These are phyloP conservation scores for Rhagoletis zephyria DNA, from an alignment of 1,140 invertebrate genomes.

Conservation along the genomic window DNA sequence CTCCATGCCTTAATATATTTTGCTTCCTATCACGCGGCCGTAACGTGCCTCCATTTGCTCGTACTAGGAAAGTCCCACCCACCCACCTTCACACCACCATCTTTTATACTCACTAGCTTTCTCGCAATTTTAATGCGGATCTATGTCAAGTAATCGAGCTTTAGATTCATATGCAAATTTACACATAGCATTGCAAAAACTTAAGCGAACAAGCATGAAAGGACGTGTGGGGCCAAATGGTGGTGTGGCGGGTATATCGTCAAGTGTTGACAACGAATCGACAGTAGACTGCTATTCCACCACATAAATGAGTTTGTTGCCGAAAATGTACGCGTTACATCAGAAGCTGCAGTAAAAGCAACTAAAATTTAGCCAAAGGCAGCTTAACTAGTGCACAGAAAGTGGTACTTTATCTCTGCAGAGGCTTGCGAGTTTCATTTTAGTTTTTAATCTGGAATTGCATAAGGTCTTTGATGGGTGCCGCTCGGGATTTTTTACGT, in stretches of 20 bases:
- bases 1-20: too few species aligned
- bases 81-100: neutral
- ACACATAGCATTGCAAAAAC: constrained; percentile 43
- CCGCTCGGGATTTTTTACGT: too few species aligned
- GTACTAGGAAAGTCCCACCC: constrained; percentile 1
- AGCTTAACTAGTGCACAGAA: neutral
- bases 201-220: neutral
- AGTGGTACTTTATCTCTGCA: neutral
- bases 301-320: neutral
- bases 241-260: neutral
- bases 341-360: neutral
- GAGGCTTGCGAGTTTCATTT: neutral
- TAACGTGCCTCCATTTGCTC: neutral
- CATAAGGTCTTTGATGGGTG: neutral
- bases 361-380: constrained; percentile 13
- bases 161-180: constrained; percentile 51
- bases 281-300: neutral
- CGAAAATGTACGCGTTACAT: neutral
- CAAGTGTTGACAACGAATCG: neutral
- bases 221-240: neutral
- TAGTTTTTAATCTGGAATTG: neutral
- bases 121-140: constrained; percentile 50
- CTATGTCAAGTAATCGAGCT: constrained; percentile 50
- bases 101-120: constrained; percentile 6
- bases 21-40: too few species aligned